Conservation (phyloP, 1,140 invertebrate species). For the Bombus superbus region DNA sequence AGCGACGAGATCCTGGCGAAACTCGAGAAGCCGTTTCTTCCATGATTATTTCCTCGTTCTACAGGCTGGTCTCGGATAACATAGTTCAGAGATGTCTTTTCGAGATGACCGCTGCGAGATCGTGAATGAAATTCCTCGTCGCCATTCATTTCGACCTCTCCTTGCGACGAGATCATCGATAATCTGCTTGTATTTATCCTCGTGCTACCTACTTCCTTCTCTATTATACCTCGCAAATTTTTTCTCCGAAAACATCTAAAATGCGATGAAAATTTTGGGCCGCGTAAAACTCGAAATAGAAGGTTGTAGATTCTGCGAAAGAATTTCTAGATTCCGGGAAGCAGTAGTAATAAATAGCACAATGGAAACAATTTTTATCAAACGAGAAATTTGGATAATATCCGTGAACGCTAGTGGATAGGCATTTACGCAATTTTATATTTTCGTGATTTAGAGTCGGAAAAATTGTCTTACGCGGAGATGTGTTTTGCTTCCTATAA, state of each 20-base stretch:
- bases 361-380: too few species aligned
- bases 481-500: too few species aligned
- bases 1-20: slow-evolving; percentile 37
- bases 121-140: slow-evolving; percentile 77
- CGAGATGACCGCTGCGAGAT: slow-evolving; percentile 65
- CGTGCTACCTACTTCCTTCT: slow-evolving; percentile 72
- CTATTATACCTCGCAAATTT: slow-evolving; percentile 28
- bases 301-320: slow-evolving; percentile 32
- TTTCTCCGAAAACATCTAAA: background rate
- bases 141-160: slow-evolving; percentile 54
- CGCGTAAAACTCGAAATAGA: background rate
- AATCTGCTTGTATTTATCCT: slow-evolving; percentile 74
- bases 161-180: slow-evolving; percentile 71
- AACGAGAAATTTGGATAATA: too few species aligned
- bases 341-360: too few species aligned
- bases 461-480: too few species aligned
- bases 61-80: slow-evolving; percentile 35
- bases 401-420: too few species aligned
- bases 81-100: slow-evolving; percentile 68
- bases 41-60: slow-evolving; percentile 72
- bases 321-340: background rate
- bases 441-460: too few species aligned
- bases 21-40: slow-evolving; percentile 57
- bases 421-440: too few species aligned
- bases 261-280: background rate